Evolutionary conservation across 2,797 vertebrate species (phyloP), one percentile per base, ranked within the genome.

Genomic region (Enteromius treurensis): DNA sequence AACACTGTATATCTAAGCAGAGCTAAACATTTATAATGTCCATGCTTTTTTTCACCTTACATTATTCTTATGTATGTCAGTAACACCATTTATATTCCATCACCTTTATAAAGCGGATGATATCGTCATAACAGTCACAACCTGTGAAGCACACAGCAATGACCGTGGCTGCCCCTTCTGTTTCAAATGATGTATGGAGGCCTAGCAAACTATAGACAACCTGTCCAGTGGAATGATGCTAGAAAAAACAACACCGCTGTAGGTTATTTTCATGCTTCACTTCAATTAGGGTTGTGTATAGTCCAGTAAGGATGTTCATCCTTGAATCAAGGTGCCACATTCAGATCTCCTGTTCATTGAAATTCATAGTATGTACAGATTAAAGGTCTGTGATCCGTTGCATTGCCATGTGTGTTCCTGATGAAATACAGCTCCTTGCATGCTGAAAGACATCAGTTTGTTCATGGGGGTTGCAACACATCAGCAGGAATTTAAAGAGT

Each of bases 201-300:
- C 32, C 34, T 15, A 29, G 60, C 11, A 49, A 29, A 29, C 5
- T 68, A 76, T 68, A 82, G 71, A 82, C 73, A 76, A 68, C 11
- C 47, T 58, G 49, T 82, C 73, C 29, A 9, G 55, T 32, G 17
- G 73, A 67, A 76, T 76, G 34, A 55, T 67, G 49, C 17, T 21
- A 15, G 34, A 82, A 34, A 53, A 76, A 68, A 32, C 32, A 42
- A 42, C 62, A 68, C 21, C 4, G 37, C 60, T 53, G 23, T 53
- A 32, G 47, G 71, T 76, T 82, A 55, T 82, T 55, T 32, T 67
- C 62, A 75, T 81, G 58, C 47, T 82, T 82, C n/a, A 51, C 42
- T 74, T 55, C 11, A 76, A 82, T 76, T 45, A 67, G 53, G 23
- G 15, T 7, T 53, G 60, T 11, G 13, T 42, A 67, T 11, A 76